phyloP scores from a whole-genome alignment of 2,797 vertebrate genomes.

The Numenius phaeopus region DNA sequence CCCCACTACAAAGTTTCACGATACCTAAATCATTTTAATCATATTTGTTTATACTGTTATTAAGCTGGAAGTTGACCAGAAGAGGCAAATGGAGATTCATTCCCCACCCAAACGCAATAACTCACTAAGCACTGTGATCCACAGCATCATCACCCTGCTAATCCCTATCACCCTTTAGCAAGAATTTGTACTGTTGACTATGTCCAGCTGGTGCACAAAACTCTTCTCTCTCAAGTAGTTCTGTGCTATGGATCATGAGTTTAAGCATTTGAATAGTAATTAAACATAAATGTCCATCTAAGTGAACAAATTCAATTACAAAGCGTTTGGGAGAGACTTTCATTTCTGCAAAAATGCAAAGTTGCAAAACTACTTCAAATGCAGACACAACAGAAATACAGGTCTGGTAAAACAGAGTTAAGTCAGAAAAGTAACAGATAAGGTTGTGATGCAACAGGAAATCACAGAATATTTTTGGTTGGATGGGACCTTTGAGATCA shows the following conservation, averaged over 20 bases:
- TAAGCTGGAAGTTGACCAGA: not conserved
- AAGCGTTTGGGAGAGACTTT: not conserved
- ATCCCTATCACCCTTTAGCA: not conserved
- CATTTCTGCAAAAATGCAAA: not conserved
- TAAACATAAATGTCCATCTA: not conserved
- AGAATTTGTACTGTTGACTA: not conserved
- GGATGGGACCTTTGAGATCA: no score
- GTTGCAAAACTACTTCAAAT: not conserved
- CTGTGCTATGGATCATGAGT: rapidly evolving
- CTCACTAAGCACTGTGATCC: not conserved
- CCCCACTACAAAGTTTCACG: rapidly evolving
- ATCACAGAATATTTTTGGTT: no score
- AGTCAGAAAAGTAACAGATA: not conserved
- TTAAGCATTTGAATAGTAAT: not conserved
- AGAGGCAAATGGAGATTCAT: not conserved
- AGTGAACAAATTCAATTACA: not conserved
- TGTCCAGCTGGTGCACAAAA: not conserved
- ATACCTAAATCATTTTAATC: not conserved
- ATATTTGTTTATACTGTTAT: not conserved
- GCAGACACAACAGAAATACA: not conserved
- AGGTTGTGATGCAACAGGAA: not conserved
- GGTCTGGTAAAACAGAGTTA: not conserved
- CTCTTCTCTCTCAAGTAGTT: not conserved
- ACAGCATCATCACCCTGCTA: not conserved
- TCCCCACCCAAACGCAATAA: not conserved